Evolutionary conservation across 2,113 vertebrate species (phyloP), one percentile per base, ranked within the genome.

Genomic region (Charina bottae): DNA sequence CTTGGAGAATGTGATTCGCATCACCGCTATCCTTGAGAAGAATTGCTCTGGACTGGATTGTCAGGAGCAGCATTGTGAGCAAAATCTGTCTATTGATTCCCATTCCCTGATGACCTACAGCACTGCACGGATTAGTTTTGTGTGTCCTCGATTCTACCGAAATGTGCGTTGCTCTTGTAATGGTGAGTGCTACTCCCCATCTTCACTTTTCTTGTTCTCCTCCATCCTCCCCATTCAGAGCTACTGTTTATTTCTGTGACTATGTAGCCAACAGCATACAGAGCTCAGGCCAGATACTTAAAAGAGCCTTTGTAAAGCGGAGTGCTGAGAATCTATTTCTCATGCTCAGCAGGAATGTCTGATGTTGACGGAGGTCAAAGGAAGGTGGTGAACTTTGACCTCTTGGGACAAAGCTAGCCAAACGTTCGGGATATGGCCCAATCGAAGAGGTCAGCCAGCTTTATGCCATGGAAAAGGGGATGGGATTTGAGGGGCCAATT

Each of bases 1-100:
- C 90, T 98, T 99, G 96, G 99, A 99, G 95, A 98, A 98, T 85
- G 98, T 98, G 88, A 97, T 99, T 94, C 97, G 98, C 55, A 98
- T 99, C 94, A 98, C 99, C 0, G 98, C 99, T 84, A 98, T 99
- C 95, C 94, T 99, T 94, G 99, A 99, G 92, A 99, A 99, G 97
- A 99, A 99, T 98, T 99, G 99, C 95, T 99, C 99, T 0, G 99
- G 98, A 49, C 97, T 99, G 95, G 98, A 99, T 95, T 99, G 99
- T 93, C 98, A 98, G 19, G 99, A 99, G 1, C 98, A 98, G 0
- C 98, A 98, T 93, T 99, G 99, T 56, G 98, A 99, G 92, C 98
- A 99, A 95, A 98, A 96, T 90, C 97, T 99, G 85, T 97, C 97
- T 2, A 97, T 99, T 93, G 99, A 99, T 96, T 99, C 99, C 0